Evolutionary conservation across 2,888 invertebrate genomes (phyloP), one percentile per base, ranked within the genome.

Genomic region (Nomada ruficornis): DNA sequence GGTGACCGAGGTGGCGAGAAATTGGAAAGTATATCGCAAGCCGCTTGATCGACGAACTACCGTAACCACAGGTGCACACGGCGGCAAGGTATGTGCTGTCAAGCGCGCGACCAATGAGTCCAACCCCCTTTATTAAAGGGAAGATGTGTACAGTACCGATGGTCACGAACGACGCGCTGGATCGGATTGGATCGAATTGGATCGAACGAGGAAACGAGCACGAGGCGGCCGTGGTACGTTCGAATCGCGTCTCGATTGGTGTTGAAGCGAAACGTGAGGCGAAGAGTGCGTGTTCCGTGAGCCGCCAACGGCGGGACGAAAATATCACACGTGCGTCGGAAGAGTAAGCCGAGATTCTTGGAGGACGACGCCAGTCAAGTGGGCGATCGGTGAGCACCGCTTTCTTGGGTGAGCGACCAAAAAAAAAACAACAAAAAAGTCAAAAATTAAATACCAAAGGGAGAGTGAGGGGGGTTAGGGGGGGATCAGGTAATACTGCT

Each of bases 281-380:
- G 77, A 75, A 71, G 83, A 86, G 87, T 88, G 88, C 88, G 88
- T 88, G 88, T 88, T 85, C 85, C 88, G 88, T 80, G 88, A 85
- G 88, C 84, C 80, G 83, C 83, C 73, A 71, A 82, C 80, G 72
- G 80, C 81, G 76, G 83, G 87, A 90, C 92, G 85, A 91, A 91
- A 91, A 91, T 91, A 91, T 88, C 90, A 89, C 90, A 91, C 91
- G 90, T 90, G 92, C 89, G 88, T 88, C 83, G 84, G 79, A 82
- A 84, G 85, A 86, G 85, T 85, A 80, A 84, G 82, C 82, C 59
- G 76, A 82, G 80, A 84, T 86, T 86, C 81, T 83, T 82, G 77
- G 87, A 88, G 81, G 82, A 83, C 80, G 86, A 83, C 80, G 84
- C 62, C 77, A 82, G 83, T 73, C 84, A 80, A 79, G 79, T 62